Base-by-base conservation (phyloP, 1,140 invertebrate genomes). In the Rhagoletis zephyria region DNA sequence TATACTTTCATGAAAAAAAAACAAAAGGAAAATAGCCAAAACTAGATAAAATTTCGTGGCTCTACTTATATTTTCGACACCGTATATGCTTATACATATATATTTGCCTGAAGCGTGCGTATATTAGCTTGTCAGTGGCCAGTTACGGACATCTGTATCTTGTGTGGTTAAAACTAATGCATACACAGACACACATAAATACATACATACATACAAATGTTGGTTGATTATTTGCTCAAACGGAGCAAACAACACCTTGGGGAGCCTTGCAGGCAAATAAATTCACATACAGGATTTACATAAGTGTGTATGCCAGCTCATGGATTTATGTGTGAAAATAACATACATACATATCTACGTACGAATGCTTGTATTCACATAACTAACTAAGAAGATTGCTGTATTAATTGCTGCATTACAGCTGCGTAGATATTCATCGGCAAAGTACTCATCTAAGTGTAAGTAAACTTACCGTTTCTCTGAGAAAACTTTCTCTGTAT, bases 231-330 rank as follows among this genome's bases (percentile, higher is more conserved):
- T 74, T 48, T 74, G 67, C 40, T 74, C 4, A 12, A 74, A 45
- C 30, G 30, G 42, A 4, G 19, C 4, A 3, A 74, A 74, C 40
- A 74, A 12, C 67, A 74, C 67, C 67, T 74, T 74, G 42, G 67
- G 67, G 67, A 74, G 42, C 12, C 40, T 56, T 40, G 65, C 65
- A 67, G 42, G 65, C 65, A 67, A 67, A 14, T 42, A 42, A 67
- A 30, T 30, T 30, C 30, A 30, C 30, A 30, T 30, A 30, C 30
- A 30, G 30, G 30, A 30, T 30, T 0, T 30, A 30, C 30, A 30
- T 30, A 1, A 0, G 30, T 0, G 30, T 30, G 30, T 30, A 30
- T 67, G 40, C 30, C 19, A 3, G 59, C 6, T 60, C 6, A 60
- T 60, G 12, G 6, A 60, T 67, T 1, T 67, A 40, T 7, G 40